phyloP scores from a whole-genome alignment of 2,797 vertebrate genomes.

The Borostomias antarcticus region DNA sequence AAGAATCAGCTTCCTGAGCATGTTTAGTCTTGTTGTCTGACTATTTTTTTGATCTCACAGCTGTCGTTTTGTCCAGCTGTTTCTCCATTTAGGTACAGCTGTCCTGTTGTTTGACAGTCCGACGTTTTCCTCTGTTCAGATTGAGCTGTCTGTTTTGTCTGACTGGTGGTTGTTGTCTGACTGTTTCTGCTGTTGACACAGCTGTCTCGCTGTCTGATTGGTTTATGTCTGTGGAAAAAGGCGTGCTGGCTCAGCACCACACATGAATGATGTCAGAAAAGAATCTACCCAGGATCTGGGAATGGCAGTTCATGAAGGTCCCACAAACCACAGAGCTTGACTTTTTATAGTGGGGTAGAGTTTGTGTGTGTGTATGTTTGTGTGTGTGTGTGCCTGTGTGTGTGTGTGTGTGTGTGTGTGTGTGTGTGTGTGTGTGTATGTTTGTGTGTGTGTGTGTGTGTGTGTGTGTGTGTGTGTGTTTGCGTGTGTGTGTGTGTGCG shows the following conservation, averaged over 20 bases:
- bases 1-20: background rate
- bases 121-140: too few species aligned
- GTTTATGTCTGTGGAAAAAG: background rate
- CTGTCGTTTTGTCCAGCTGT: background rate
- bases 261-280: background rate
- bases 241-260: background rate
- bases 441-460: background rate
- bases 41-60: background rate
- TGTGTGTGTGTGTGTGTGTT: background rate
- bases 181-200: background rate
- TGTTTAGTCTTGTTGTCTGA: too few species aligned
- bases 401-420: background rate
- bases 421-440: background rate
- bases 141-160: too few species aligned
- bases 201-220: background rate
- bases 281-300: background rate
- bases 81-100: too few species aligned
- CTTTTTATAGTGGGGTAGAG: background rate
- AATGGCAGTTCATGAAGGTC: background rate
- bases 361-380: slow-evolving; percentile 1
- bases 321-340: background rate
- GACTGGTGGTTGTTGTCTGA: background rate
- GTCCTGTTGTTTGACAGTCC: too few species aligned
- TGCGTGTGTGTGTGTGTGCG: background rate
- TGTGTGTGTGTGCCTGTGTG: background rate